These are phyloP conservation scores for Rhabdomys dilectus DNA, from an alignment of 2,113 vertebrate genomes.

Conservation along the genomic window DNA sequence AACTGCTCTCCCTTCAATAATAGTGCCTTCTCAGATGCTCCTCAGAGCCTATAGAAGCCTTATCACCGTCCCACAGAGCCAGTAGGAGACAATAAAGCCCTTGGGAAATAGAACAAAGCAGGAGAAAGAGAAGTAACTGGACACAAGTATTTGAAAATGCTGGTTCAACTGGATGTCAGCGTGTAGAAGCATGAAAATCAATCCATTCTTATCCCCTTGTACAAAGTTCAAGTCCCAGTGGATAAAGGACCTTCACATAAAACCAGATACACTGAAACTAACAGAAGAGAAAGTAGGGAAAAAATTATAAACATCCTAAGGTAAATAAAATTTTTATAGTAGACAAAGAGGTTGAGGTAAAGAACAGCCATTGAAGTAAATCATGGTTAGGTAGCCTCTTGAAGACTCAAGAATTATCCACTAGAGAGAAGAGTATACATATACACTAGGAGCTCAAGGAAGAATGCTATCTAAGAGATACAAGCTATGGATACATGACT, in stretches of 20 bases:
- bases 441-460: not conserved
- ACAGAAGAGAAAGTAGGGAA: too few relatives aligned
- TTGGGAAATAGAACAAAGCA: not conserved
- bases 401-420: not conserved
- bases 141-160: not conserved
- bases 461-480: not conserved
- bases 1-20: not conserved
- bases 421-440: not conserved
- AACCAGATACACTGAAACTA: too few relatives aligned
- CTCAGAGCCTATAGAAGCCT: not conserved
- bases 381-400: not conserved
- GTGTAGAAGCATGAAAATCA: too few relatives aligned
- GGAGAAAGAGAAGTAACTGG: not conserved
- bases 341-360: not conserved
- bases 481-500: not conserved
- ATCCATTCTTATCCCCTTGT: too few relatives aligned
- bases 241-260: too few relatives aligned
- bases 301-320: not conserved
- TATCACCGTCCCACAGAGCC: rapidly evolving
- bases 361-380: not conserved
- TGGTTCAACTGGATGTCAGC: too few relatives aligned
- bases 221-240: too few relatives aligned
- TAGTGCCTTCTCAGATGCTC: not conserved
- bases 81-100: not conserved
- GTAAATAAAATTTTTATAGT: not conserved